Evolutionary conservation across 30 jellyfish, hydroid and myxozoan genomes (phyloP), one percentile per base, ranked within the genome.

Genomic region (Turritopsis dohrnii): DNA sequence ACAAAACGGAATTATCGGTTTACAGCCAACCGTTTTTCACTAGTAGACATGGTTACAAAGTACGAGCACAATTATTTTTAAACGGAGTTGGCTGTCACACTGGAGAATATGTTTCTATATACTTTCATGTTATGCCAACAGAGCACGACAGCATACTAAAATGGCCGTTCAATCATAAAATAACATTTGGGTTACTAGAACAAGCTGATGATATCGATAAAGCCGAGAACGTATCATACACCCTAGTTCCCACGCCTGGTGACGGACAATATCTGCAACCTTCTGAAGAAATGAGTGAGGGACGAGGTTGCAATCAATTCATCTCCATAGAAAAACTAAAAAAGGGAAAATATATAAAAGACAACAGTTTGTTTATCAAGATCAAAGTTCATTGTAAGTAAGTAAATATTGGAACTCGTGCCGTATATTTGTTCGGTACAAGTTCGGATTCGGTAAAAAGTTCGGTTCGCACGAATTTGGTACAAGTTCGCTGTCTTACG

Each of bases 1-100:
- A 87, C 3, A 76, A 84, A 76, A 85, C 79, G 85, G 84, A 84
- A 76, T 83, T 84, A 30, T 89, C 96, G 65, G 71, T 84, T 16
- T 89, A 84, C 82, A 89, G 96, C 71, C 89, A 85, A 4, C 88
- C 79, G 27, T 65, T 89, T 66, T 83, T 31, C 65, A 84, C 96
- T 0, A 89, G 96, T 53, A 85, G 89, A 27, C 85, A 84, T 66
- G 96, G 96, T 18, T 89, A 89, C 86, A 89, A 89, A 71, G 74
- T 89, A 24, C 76, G 96, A 72, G 96, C 96, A 18, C 96, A 89
- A 85, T 81, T 89, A 24, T 89, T 89, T 81, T 87, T 89, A 74
- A 89, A 89, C 18, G 96, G 96, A 29, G 84, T 79, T 25, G 90
- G 92, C 52, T 86, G 80, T 53, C 29, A 79, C 71, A 84, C 77